phyloP scores from a whole-genome alignment of 1,140 invertebrate genomes.

The Conus betulinus region DNA sequence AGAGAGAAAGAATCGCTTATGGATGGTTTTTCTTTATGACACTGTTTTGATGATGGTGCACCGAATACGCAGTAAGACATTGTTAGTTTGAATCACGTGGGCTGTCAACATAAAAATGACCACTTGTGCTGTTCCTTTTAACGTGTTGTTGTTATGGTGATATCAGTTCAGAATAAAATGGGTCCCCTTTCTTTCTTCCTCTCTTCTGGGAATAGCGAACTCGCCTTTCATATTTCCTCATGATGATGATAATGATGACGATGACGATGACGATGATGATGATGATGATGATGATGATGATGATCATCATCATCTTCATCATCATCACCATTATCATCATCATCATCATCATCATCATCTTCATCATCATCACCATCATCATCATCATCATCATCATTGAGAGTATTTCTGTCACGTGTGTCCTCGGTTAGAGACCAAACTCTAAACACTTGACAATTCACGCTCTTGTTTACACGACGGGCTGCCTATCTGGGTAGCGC shows the following conservation, averaged over 20 bases:
- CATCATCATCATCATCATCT: background rate
- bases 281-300: background rate
- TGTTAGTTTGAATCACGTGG: too few species aligned
- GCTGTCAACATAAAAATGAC: too few species aligned
- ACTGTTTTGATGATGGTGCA: too few species aligned
- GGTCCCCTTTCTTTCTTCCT: background rate
- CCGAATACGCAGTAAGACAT: too few species aligned
- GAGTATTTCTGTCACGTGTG: background rate
- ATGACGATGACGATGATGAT: background rate
- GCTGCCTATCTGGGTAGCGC: too few species aligned
- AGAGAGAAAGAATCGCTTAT: too few species aligned
- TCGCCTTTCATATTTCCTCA: background rate
- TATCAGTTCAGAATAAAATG: background rate
- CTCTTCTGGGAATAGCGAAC: background rate
- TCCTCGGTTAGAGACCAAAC: background rate
- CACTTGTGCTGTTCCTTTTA: too few species aligned
- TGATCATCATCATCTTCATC: too few species aligned
- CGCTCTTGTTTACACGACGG: too few species aligned
- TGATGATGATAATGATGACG: background rate
- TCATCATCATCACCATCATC: background rate
- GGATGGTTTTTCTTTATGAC: too few species aligned
- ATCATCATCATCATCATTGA: slow-evolving; percentile 2
- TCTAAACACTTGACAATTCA: too few species aligned
- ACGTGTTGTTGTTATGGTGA: too few species aligned
- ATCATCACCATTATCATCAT: background rate